These are phyloP conservation scores for Cladorhizidae sp. DNA, from an alignment of 37 sponge, comb jelly and placozoan species.

Conservation along the genomic window DNA sequence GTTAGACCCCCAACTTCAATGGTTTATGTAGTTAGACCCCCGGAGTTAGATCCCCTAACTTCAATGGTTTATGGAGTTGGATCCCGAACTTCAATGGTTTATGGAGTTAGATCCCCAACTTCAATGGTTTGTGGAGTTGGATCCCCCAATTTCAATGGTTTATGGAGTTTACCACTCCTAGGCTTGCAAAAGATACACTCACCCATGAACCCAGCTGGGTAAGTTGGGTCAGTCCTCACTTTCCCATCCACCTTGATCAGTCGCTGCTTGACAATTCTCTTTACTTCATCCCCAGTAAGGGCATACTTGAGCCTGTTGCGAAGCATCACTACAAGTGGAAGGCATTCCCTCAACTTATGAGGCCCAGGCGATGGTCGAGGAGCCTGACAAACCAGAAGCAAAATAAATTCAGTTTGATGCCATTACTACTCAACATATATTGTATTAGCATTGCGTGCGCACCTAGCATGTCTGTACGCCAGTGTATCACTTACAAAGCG, in stretches of 20 bases:
- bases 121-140: too few species aligned
- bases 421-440: not conserved
- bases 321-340: slow-evolving; percentile 93
- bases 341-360: slow-evolving; percentile 95
- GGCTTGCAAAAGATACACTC: slow-evolving; percentile 7
- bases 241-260: slow-evolving; percentile 96
- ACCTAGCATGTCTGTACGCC: not conserved
- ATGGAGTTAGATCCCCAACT: too few species aligned
- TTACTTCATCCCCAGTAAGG: slow-evolving; percentile 93
- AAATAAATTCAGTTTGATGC: not conserved
- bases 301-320: slow-evolving; percentile 98
- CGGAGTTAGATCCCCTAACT: too few species aligned
- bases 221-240: slow-evolving; percentile 93
- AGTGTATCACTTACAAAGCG: slow-evolving; percentile 75
- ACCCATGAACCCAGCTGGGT: slow-evolving; percentile 96
- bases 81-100: too few species aligned
- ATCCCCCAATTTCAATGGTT: too few species aligned
- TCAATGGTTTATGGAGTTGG: too few species aligned
- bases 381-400: slow-evolving; percentile 54
- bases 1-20: too few species aligned
- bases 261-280: slow-evolving; percentile 88
- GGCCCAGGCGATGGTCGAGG: slow-evolving; percentile 96
- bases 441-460: too few species aligned
- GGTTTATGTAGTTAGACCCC: too few species aligned
- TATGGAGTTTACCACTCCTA: too few species aligned